Percentiles rank a stretch among this genome's conserved stretches.
Conservation (phyloP, 2,113 vertebrate species). For the Garra rufa region DNA sequence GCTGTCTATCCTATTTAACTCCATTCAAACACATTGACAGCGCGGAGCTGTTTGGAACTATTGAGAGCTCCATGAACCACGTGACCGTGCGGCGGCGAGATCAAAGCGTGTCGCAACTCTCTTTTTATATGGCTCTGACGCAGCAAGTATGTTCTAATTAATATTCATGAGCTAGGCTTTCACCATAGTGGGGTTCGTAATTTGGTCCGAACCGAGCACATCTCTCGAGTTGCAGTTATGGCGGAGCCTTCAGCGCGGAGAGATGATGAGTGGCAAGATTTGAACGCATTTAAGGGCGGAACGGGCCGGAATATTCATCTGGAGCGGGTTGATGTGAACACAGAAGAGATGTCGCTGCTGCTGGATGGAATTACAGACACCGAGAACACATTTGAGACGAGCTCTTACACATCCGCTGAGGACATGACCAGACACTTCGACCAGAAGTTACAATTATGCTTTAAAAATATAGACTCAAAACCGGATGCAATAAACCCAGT, state of each 20-base stretch:
- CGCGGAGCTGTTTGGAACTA: no score
- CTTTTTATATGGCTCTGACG: no score
- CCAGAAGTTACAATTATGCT: constrained; percentile 82
- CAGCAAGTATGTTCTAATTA: background rate
- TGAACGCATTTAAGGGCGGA: constrained; percentile 76
- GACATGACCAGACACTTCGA: constrained; percentile 78
- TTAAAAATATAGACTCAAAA: constrained; percentile 69
- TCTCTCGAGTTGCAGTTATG: constrained; percentile 72
- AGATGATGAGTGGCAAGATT: constrained; percentile 83
- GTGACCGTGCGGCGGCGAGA: no score
- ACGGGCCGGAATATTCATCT: constrained; percentile 56
- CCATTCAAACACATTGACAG: no score
- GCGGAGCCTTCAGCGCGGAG: constrained; percentile 80
- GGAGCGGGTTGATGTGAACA: constrained; percentile 65
- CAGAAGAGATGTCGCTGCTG: constrained; percentile 53
- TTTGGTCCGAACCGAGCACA: background rate
- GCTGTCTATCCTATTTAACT: no score
- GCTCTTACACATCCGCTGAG: constrained; percentile 66
- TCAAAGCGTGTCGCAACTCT: no score
- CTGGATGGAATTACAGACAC: constrained; percentile 59
- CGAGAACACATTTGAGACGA: constrained; percentile 65
- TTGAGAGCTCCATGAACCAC: no score
- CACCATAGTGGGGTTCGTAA: background rate
- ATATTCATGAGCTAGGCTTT: constrained; percentile 30
- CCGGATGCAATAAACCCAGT: constrained; percentile 71